Evolutionary conservation across 2,888 invertebrate species (phyloP).

Genomic region (Cephus rjabovi): DNA sequence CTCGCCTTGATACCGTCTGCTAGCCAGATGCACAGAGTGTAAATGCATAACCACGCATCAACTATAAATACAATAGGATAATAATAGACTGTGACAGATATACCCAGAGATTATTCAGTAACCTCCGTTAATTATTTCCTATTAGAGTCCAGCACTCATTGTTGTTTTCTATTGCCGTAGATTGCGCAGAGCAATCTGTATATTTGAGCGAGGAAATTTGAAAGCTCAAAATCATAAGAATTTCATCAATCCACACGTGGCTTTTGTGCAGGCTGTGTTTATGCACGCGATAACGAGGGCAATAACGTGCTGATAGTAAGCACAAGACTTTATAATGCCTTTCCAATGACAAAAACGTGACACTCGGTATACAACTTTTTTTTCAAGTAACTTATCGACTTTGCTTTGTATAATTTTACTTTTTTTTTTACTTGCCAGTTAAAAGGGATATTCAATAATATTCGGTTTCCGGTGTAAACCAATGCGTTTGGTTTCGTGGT

Average conservation of each 20-base stretch:
- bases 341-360: too few species aligned
- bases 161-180: not conserved
- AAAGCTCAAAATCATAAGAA: not conserved
- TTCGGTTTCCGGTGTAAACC: not conserved
- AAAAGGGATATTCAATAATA: not conserved
- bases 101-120: not conserved
- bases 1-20: conserved; percentile 3
- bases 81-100: not conserved
- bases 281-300: not conserved
- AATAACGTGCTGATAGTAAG: not conserved
- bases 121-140: not conserved
- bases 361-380: too few species aligned
- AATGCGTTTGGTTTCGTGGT: not conserved
- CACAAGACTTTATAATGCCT: not conserved
- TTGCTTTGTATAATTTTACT: too few species aligned
- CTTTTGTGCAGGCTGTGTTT: not conserved
- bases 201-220: not conserved
- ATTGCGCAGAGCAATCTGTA: not conserved
- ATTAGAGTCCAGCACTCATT: not conserved
- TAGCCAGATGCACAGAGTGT: conserved; percentile 5
- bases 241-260: not conserved
- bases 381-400: too few species aligned
- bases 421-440: not conserved
- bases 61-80: not conserved
- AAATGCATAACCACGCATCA: not conserved